phyloP scores from a whole-genome alignment of 2,797 vertebrate genomes.

The Morelia viridis region DNA sequence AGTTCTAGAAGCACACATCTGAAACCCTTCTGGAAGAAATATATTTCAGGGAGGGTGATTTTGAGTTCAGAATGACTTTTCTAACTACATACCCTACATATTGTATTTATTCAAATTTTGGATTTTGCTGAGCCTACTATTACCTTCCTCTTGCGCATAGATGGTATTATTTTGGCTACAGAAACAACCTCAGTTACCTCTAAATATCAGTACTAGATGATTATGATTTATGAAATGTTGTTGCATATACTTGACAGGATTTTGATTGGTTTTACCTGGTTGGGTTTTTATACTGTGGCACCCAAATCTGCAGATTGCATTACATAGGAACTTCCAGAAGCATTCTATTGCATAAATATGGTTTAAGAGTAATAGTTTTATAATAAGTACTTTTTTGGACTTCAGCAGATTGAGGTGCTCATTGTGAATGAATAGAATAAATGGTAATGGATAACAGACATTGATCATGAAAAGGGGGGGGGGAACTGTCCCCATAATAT shows the following conservation, averaged over 20 bases:
- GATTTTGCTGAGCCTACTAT: neutral
- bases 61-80: neutral
- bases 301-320: neutral
- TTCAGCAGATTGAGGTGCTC: neutral
- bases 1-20: neutral
- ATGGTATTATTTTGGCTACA: neutral
- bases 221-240: neutral
- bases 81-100: neutral
- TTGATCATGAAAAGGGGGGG: too few species aligned
- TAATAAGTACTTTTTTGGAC: neutral
- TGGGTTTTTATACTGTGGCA: neutral
- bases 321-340: neutral
- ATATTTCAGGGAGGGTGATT: neutral
- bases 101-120: neutral
- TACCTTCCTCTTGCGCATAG: neutral
- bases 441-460: too few species aligned
- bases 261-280: neutral
- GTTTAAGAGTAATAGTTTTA: neutral
- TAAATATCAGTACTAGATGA: neutral
- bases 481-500: neutral
- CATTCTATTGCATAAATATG: neutral
- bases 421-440: neutral
- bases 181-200: neutral
- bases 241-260: neutral
- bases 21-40: neutral